Conservation (phyloP, 2,113 vertebrate species). For the Anoura caudifer region DNA sequence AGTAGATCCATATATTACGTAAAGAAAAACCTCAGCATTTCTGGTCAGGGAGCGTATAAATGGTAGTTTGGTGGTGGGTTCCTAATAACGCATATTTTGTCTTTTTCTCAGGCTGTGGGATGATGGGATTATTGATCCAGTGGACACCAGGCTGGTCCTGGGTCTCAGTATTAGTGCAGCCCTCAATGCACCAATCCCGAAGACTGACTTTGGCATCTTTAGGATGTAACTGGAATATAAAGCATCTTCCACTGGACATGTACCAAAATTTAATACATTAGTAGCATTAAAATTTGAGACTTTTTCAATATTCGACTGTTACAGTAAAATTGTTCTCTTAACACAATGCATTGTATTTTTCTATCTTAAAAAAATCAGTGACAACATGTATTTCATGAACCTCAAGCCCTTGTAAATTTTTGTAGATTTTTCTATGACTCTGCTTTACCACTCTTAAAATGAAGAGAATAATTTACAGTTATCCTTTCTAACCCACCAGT, state of each 20-base stretch:
- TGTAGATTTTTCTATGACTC: neutral
- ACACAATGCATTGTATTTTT: neutral
- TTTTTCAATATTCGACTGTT: neutral
- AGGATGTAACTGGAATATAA: slow-evolving; percentile 85
- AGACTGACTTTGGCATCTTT: slow-evolving; percentile 94
- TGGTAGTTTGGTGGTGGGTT: neutral
- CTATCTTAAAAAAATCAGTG: slow-evolving; percentile 18
- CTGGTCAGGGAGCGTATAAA: neutral
- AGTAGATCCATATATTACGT: neutral
- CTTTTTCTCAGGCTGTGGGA: slow-evolving; percentile 91
- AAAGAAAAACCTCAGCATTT: neutral
- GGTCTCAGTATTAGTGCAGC: slow-evolving; percentile 94
- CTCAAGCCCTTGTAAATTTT: slow-evolving; percentile 12
- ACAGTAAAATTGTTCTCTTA: neutral
- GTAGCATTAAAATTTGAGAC: neutral
- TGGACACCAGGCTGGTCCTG: slow-evolving; percentile 93
- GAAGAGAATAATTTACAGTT: neutral
- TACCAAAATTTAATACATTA: neutral
- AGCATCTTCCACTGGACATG: neutral
- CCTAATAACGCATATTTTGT: neutral
- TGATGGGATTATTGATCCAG: slow-evolving; percentile 97
- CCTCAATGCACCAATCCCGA: slow-evolving; percentile 91
- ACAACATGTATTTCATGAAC: neutral
- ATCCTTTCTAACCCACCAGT: neutral
- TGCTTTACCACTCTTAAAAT: neutral